Base-by-base conservation (phyloP, 1,140 invertebrate genomes). In the Bombus polaris region DNA sequence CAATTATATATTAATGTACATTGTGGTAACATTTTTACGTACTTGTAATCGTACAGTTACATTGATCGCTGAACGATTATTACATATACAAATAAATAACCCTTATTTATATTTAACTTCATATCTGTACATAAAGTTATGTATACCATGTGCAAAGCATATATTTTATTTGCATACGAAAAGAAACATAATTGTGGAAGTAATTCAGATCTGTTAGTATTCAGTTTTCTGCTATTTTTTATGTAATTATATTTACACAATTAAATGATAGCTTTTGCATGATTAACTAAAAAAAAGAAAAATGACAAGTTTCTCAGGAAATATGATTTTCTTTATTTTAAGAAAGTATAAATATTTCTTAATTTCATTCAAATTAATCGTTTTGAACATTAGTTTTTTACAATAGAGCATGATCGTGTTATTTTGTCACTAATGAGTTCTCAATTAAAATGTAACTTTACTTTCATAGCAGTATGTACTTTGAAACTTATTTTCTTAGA, bases 21-120 rank as follows among this genome's bases (percentile, higher is more conserved):
- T 78, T 25, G 65, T 44, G 39, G 65, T 13, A 53, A 76, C 4
- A 47, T 76, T 18, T 83, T 77, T 70, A 78, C 47, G 78, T 78
- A 37, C 59, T 59, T 59, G 42, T 78, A 13, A 71, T 72, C 44
- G 42, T 71, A 59, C 35, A 68, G 8, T 62, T 74, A 65, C 18
- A 47, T 81, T 53, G 57, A 75, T 72, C 22, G 44, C 15, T 72
- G 66, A 53, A 72, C 39, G 18, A 72, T 80, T 39, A 59, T 68
- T 65, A 76, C 62, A 59, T 53, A 62, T 85, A 80, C 35, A 85
- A 85, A 85, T 85, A 85, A 80, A 80, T 85, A 85, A 28, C 72
- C 35, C 47, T 65, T 79, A 78, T 62, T 84, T 84, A 76, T 62
- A 68, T 62, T 62, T 83, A 83, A 66, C 18, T 76, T 76, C n/a